phyloP scores from a whole-genome alignment of 2,888 invertebrate genomes.

The Drosophila bunnanda region DNA sequence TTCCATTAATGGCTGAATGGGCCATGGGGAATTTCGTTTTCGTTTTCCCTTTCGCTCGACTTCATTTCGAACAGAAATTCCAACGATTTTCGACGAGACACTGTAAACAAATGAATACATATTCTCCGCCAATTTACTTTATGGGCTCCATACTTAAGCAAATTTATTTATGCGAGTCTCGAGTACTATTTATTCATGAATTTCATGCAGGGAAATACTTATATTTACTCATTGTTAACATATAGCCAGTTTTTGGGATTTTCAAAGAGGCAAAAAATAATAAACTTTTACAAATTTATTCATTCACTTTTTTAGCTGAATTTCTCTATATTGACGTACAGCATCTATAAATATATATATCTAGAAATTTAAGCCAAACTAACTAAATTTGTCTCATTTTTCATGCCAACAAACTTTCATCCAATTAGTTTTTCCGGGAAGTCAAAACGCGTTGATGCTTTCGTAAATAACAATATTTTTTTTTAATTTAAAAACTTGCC shows the following conservation, averaged over 20 bases:
- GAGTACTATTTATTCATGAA: background rate
- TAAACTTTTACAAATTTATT: background rate
- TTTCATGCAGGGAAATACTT: background rate
- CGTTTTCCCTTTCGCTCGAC: constrained; percentile 9
- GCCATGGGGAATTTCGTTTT: background rate
- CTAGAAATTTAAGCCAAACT: background rate
- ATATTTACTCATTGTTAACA: background rate
- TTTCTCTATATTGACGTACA: background rate
- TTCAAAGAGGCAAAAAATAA: background rate
- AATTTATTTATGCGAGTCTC: constrained; percentile 2
- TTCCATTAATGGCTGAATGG: constrained; percentile 21
- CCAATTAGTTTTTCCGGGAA: background rate
- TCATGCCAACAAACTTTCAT: background rate
- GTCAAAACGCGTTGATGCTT: background rate
- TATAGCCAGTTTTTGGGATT: background rate
- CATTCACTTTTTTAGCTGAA: background rate
- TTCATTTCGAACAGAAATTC: constrained; percentile 22
- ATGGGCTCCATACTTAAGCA: constrained; percentile 1
- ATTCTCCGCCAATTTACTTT: constrained; percentile 21
- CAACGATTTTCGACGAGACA: constrained; percentile 19
- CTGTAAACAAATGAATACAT: constrained; percentile 43
- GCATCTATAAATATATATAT: background rate
- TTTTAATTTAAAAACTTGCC: background rate
- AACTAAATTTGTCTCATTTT: background rate
- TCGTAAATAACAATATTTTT: background rate